phyloP scores from a whole-genome alignment of 2,797 vertebrate genomes.

The Poeciliopsis presidionis region DNA sequence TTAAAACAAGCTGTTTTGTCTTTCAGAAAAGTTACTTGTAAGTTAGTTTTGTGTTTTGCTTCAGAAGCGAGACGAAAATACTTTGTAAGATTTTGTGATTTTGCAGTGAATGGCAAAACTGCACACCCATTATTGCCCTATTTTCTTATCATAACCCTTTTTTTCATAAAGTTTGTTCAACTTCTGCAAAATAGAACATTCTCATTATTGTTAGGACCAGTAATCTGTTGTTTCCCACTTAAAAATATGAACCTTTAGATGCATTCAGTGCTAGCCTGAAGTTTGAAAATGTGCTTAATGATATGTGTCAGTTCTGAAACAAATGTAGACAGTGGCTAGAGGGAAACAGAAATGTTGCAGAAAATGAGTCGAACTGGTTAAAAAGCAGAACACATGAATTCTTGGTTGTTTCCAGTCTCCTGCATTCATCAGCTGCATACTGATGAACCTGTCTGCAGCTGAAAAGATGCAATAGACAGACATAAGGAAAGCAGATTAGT shows the following conservation, averaged over 20 bases:
- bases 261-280: not conserved
- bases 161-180: not conserved
- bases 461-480: conserved; percentile 11
- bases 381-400: conserved; percentile 7
- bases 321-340: not conserved
- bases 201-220: not conserved
- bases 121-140: not conserved
- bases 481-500: conserved; percentile 30
- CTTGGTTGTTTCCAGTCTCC: conserved; percentile 15
- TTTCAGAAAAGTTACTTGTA: too few relatives aligned
- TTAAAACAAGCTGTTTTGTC: too few relatives aligned
- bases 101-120: not conserved
- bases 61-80: too few relatives aligned
- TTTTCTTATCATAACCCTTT: not conserved
- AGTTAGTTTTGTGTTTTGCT: too few relatives aligned
- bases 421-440: too few relatives aligned
- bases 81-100: too few relatives aligned
- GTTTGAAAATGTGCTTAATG: not conserved
- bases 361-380: conserved; percentile 5
- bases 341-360: not conserved
- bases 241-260: not conserved
- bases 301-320: not conserved
- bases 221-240: not conserved
- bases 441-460: conserved; percentile 1
- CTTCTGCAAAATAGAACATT: not conserved